Conservation (phyloP, 2,888 invertebrate genomes). For the Pachycephus smyrnensis region DNA sequence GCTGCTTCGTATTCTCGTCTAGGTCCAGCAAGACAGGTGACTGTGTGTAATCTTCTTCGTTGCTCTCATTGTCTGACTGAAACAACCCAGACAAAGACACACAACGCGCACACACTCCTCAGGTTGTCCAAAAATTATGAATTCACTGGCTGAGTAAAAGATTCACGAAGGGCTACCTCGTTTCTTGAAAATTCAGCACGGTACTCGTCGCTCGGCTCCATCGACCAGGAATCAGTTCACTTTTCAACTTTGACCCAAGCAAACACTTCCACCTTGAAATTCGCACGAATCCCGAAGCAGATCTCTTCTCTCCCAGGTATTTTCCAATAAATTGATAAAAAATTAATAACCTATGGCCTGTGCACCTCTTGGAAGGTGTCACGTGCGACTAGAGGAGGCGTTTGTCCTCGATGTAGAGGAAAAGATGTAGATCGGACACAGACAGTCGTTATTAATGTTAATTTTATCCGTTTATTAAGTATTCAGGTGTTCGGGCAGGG, state of each 20-base stretch:
- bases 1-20: constrained; percentile 61
- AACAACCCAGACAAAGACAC: constrained; percentile 18
- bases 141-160: not conserved
- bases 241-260: not conserved
- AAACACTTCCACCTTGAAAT: not conserved
- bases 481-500: constrained; percentile 66
- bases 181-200: constrained; percentile 46
- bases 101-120: not conserved
- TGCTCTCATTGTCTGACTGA: constrained; percentile 58
- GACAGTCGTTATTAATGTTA: constrained; percentile 66
- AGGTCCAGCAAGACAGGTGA: constrained; percentile 62
- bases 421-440: constrained; percentile 62
- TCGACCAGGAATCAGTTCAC: not conserved
- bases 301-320: not conserved
- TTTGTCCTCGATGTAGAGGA: constrained; percentile 49
- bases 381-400: constrained; percentile 53
- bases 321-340: not conserved
- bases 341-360: not conserved
- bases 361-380: constrained; percentile 41
- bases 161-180: constrained; percentile 45
- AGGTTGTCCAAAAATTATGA: not conserved
- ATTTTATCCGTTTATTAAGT: constrained; percentile 67
- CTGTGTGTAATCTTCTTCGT: constrained; percentile 50
- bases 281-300: not conserved
- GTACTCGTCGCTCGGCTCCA: constrained; percentile 37